These are phyloP conservation scores for Morpho achilles DNA, from an alignment of 2,888 invertebrate species.

Conservation along the genomic window DNA sequence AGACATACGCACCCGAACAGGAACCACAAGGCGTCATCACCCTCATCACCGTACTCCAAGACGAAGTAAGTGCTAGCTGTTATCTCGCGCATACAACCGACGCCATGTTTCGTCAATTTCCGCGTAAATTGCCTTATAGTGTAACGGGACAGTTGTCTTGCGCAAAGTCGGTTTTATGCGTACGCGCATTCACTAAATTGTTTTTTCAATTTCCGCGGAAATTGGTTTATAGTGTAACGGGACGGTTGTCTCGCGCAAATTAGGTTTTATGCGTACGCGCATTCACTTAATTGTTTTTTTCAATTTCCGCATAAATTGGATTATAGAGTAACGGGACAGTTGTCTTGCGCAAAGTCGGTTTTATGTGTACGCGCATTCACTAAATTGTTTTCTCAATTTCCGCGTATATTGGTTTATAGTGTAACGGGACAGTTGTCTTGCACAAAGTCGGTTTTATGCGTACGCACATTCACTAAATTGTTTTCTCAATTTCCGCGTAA, in stretches of 20 bases:
- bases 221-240: too few relatives aligned
- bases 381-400: neutral
- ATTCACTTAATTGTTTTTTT: too few relatives aligned
- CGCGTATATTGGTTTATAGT: neutral
- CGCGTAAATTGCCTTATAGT: neutral
- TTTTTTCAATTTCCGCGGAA: too few relatives aligned
- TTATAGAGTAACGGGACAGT: neutral
- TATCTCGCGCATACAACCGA: constrained; percentile 4
- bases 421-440: neutral
- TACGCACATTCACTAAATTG: neutral
- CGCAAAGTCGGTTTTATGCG: neutral
- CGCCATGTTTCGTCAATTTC: neutral
- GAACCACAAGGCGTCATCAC: constrained; percentile 68
- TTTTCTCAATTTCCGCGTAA: too few relatives aligned
- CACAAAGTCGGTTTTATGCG: neutral
- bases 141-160: neutral
- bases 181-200: neutral
- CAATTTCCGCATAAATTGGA: neutral
- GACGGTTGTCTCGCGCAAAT: constrained; percentile 8
- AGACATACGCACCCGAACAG: constrained; percentile 77
- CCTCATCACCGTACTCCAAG: constrained; percentile 71
- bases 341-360: neutral
- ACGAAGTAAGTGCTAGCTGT: constrained; percentile 63
- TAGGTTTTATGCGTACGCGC: too few relatives aligned
- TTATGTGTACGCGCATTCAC: too few relatives aligned